Evolutionary conservation across 2,888 invertebrate genomes (phyloP).

Genomic region (Melieria picta): DNA sequence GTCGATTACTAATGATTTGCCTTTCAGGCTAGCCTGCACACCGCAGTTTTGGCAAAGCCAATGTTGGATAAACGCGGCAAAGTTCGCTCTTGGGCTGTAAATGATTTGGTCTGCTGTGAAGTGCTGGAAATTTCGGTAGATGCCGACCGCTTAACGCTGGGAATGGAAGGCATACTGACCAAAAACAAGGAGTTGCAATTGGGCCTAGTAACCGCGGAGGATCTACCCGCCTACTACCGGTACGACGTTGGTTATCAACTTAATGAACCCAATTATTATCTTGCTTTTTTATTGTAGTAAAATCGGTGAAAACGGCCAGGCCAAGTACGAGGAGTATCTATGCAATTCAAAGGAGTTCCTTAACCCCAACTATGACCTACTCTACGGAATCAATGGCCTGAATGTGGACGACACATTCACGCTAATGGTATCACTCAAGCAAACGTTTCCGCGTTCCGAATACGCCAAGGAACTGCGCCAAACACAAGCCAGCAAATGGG

Average conservation of each 20-base stretch:
- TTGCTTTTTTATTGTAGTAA: constrained; percentile 4
- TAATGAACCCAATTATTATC: not conserved
- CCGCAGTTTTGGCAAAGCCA: constrained; percentile 41
- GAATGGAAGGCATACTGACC: constrained; percentile 82
- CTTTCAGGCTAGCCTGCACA: constrained; percentile 47
- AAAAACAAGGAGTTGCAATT: constrained; percentile 79
- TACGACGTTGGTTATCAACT: constrained; percentile 68
- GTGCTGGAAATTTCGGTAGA: constrained; percentile 87
- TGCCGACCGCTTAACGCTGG: constrained; percentile 86
- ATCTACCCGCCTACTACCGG: constrained; percentile 86
- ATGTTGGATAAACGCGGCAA: constrained; percentile 34
- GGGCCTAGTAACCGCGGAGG: constrained; percentile 84
- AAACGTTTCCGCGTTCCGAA: constrained; percentile 81
- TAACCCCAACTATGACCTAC: constrained; percentile 88
- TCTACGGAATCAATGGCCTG: constrained; percentile 75
- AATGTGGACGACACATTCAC: constrained; percentile 59
- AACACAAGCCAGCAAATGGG: constrained; percentile 93
- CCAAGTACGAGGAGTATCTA: constrained; percentile 83
- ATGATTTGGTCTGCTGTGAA: constrained; percentile 89
- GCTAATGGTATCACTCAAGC: constrained; percentile 68
- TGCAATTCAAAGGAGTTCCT: constrained; percentile 86
- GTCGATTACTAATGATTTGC: not conserved
- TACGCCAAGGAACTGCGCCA: constrained; percentile 87
- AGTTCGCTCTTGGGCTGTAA: constrained; percentile 80
- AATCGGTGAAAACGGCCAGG: constrained; percentile 50